Evolutionary conservation across 1,140 invertebrate species (phyloP), one percentile per base, ranked within the genome.

Genomic region (Phymorhynchus buccinoides): DNA sequence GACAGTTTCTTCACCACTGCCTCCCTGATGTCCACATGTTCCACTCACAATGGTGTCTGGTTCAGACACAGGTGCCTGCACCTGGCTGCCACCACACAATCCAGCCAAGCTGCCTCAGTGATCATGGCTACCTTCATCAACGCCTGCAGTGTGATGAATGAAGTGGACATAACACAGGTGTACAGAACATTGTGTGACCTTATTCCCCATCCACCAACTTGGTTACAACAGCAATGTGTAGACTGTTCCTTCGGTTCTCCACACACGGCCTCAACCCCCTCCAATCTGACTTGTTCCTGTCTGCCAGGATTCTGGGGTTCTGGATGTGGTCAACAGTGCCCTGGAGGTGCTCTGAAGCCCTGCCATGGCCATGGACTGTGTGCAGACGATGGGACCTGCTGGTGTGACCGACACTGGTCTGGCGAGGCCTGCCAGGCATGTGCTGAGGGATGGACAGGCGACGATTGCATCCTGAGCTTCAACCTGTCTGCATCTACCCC

Each of bases 301-400:
- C 85, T 85, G 39, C 66, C 48, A 56, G 89, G 89, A 1, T 90
- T 86, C 79, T 87, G 85, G 75, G 89, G 89, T 32, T 32, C 44
- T 14, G 37, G 79, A 4, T 90, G 89, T 73, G 68, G 87, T 35
- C 80, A 85, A 18, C 41, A 71, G 0, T 90, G 89, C 84, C 88
- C 89, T 7, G 86, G 86, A 35, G 87, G 87, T 12, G 44, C 56
- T 42, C 52, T n/a, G 35, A 84, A 78, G 42, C 87, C 88, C 7
- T 90, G 89, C 80, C 89, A 68, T 62, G 62, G 80, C 14, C 86
- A 87, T 44, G 89, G 89, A 80, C 68, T 35, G 1, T 90, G 89
- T 80, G 78, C 77, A 16, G 85, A 68, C 2, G 84, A 84, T 78
- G 89, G 89, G 30, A 27, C 68, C 0, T 90, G 89, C 75, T 75